Percentiles rank a stretch among this genome's conserved stretches.
Conservation (phyloP, 2,888 invertebrate species). For the Choristoneura rosaceana region DNA sequence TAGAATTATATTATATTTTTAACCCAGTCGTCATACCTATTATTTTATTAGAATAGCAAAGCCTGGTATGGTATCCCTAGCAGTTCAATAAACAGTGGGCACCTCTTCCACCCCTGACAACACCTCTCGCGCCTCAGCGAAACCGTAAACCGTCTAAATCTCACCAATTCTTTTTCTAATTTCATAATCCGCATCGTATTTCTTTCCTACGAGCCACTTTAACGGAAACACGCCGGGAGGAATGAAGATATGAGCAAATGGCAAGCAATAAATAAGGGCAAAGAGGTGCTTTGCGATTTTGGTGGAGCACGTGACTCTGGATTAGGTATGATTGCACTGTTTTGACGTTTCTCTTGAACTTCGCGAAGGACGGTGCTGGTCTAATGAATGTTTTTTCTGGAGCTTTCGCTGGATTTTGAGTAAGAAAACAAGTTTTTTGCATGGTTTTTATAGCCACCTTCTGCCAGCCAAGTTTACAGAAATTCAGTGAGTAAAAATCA, state of each 20-base stretch:
- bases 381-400: no score
- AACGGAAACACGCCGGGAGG: constrained; percentile 49
- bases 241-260: constrained; percentile 71
- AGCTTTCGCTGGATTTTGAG: no score
- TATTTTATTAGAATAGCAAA: no score
- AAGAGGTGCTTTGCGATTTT: constrained; percentile 56
- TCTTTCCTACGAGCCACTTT: constrained; percentile 50
- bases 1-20: constrained; percentile 30
- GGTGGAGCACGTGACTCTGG: constrained; percentile 29
- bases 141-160: constrained; percentile 50
- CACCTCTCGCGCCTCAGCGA: constrained; percentile 20
- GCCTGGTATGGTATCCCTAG: no score
- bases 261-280: constrained; percentile 70
- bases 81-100: no score
- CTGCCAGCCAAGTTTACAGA: no score
- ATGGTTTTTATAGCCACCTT: no score
- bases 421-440: no score
- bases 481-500: no score
- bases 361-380: background rate
- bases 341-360: background rate
- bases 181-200: constrained; percentile 48
- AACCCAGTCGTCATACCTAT: background rate
- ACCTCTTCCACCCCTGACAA: background rate
- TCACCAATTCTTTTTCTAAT: constrained; percentile 61
- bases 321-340: constrained; percentile 19